These are phyloP conservation scores for Arge pagana DNA, from an alignment of 2,888 invertebrate genomes.

Conservation along the genomic window DNA sequence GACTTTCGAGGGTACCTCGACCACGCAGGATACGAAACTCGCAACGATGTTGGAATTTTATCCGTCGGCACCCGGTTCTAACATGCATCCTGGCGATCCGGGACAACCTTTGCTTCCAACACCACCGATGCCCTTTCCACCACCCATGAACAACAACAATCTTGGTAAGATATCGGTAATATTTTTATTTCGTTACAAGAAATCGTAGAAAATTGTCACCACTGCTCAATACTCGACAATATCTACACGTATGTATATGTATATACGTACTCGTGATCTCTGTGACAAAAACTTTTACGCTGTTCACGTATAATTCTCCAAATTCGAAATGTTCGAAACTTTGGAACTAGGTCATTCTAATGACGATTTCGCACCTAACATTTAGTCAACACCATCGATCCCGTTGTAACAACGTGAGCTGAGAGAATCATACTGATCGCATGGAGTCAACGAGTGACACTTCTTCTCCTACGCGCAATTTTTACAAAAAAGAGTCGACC, in stretches of 20 bases:
- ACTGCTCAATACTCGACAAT: neutral
- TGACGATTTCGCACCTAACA: no score
- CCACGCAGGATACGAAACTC: neutral
- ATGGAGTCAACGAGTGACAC: no score
- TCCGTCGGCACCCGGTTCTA: constrained; percentile 52
- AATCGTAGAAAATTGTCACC: neutral
- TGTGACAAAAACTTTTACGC: no score
- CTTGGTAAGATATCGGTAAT: constrained; percentile 37
- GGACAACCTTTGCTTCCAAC: constrained; percentile 38
- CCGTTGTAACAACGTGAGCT: no score
- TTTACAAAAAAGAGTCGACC: no score
- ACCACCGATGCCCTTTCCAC: constrained; percentile 43
- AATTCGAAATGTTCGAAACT: no score
- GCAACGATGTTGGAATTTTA: constrained; percentile 72
- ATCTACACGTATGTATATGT: neutral
- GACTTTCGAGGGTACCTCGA: neutral
- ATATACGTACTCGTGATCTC: constrained; percentile 1
- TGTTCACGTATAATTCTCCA: no score
- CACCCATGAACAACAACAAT: constrained; percentile 46
- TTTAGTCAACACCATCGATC: no score
- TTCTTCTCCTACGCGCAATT: no score
- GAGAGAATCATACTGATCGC: no score
- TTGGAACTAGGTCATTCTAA: no score
- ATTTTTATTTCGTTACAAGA: neutral
- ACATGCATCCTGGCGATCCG: constrained; percentile 39